A percentile compares a stretch with the other conserved stretches of the same genome.
Evolutionary conservation across 2,888 invertebrate species (phyloP).

Genomic region (Gryllus longicercus): DNA sequence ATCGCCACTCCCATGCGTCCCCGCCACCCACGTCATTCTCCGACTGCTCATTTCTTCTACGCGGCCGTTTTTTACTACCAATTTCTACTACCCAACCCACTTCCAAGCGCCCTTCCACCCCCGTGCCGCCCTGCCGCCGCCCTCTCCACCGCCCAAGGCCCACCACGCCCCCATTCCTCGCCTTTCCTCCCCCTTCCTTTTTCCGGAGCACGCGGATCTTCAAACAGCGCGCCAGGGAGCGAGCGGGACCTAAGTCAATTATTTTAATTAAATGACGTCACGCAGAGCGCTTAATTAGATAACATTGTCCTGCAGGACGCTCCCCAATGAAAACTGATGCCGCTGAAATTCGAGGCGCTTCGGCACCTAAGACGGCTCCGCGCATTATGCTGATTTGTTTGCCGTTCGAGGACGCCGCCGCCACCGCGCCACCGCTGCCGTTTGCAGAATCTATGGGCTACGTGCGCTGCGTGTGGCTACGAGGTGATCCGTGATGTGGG

Average conservation of each 20-base stretch:
- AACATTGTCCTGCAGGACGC: constrained; percentile 4
- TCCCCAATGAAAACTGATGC: not conserved
- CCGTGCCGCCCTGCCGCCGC: too few species aligned
- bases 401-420: not conserved
- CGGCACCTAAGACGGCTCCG: not conserved
- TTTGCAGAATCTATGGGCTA: too few species aligned
- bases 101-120: too few species aligned
- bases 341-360: not conserved
- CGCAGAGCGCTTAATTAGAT: constrained; percentile 6
- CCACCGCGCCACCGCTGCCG: too few species aligned
- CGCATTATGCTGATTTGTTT: constrained; percentile 8
- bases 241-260: not conserved
- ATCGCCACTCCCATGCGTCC: too few species aligned
- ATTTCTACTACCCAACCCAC: too few species aligned
- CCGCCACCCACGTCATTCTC: too few species aligned
- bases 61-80: too few species aligned
- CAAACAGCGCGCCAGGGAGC: not conserved
- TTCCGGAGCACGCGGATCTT: not conserved
- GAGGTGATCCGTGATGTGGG: too few species aligned
- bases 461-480: too few species aligned
- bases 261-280: constrained; percentile 17
- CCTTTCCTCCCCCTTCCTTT: not conserved
- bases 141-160: too few species aligned
- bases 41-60: too few species aligned
- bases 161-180: not conserved